phyloP scores from a whole-genome alignment of 2,888 invertebrate species.

The Atherix ibis region DNA sequence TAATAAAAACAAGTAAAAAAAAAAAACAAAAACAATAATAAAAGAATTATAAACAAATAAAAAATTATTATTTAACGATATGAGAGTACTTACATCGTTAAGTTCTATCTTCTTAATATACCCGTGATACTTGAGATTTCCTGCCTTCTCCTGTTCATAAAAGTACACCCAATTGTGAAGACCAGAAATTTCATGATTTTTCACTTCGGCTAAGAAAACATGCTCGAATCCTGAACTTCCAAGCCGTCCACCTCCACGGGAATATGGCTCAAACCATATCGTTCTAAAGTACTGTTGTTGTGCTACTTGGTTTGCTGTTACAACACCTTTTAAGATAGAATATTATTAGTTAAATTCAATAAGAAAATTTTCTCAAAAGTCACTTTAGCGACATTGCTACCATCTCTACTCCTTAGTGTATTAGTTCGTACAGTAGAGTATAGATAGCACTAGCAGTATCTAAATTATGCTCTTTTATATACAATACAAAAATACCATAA shows the following conservation, averaged over 20 bases:
- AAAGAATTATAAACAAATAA: slow-evolving; percentile 1
- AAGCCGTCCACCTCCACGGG: slow-evolving; percentile 58
- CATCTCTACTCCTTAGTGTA: too few species aligned
- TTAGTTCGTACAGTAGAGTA: too few species aligned
- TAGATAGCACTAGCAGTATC: too few species aligned
- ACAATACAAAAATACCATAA: too few species aligned
- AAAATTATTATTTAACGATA: neutral
- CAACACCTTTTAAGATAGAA: slow-evolving; percentile 39
- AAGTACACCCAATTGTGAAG: slow-evolving; percentile 88
- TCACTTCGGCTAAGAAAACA: slow-evolving; percentile 76
- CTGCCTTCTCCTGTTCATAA: slow-evolving; percentile 54
- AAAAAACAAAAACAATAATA: neutral
- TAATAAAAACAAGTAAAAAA: slow-evolving; percentile 32
- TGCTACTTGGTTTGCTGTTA: slow-evolving; percentile 47
- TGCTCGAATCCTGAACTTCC: slow-evolving; percentile 90
- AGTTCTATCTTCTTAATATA: slow-evolving; percentile 56
- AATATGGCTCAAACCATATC: slow-evolving; percentile 70
- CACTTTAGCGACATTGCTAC: too few species aligned
- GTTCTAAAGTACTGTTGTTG: slow-evolving; percentile 57
- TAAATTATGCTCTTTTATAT: too few species aligned
- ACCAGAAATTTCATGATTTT: slow-evolving; percentile 60
- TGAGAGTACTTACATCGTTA: slow-evolving; percentile 51
- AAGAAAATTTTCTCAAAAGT: neutral
- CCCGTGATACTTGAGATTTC: slow-evolving; percentile 60
- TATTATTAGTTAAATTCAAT: slow-evolving; percentile 12